Percentiles rank a stretch among this genome's conserved stretches.
phyloP scores from a whole-genome alignment of 2,113 vertebrate genomes.

The Phalacrocorax brasilianus region DNA sequence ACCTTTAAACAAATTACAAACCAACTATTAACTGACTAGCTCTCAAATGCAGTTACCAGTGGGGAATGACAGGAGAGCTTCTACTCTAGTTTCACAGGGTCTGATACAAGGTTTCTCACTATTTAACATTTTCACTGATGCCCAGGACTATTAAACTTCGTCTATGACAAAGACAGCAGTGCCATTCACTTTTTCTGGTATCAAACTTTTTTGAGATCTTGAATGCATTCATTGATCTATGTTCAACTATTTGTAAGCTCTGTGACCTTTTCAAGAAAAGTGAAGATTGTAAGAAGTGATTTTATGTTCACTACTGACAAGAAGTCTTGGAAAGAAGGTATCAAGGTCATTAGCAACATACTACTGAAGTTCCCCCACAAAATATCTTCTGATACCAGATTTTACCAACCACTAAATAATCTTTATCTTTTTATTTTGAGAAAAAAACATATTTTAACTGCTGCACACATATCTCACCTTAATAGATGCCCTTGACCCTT shows the following conservation, averaged over 20 bases:
- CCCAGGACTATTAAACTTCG: neutral
- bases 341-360: neutral
- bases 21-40: neutral
- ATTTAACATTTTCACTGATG: neutral
- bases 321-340: neutral
- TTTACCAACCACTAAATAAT: neutral
- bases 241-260: neutral
- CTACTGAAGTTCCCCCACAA: neutral
- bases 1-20: no score
- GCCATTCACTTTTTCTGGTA: neutral
- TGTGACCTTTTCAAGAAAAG: neutral
- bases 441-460: neutral
- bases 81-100: neutral
- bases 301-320: neutral
- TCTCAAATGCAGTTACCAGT: neutral
- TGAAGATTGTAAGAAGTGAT: rapidly evolving
- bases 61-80: neutral
- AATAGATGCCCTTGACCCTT: neutral
- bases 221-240: neutral
- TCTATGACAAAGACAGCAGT: neutral
- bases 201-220: neutral
- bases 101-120: neutral
- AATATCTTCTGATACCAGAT: neutral
- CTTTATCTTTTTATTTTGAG: neutral
- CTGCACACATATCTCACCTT: neutral